Conservation (phyloP, 2,888 invertebrate genomes). For the Cloeon dipterum region DNA sequence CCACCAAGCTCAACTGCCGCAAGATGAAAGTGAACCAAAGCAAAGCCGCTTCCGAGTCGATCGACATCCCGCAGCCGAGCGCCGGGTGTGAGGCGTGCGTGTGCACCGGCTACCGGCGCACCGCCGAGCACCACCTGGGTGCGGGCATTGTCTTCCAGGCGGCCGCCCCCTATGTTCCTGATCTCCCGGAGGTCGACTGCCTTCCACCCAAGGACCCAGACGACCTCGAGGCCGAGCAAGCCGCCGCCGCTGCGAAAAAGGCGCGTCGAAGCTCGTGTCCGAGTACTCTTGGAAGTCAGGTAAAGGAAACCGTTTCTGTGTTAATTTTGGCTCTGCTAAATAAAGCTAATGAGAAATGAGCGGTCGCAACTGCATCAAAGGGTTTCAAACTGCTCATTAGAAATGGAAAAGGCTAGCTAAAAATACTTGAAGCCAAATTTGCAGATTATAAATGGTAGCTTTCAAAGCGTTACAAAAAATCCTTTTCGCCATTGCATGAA, state of each 20-base stretch:
- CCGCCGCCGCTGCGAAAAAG: background rate
- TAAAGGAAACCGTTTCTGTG: too few species aligned
- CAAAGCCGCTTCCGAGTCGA: slow-evolving; percentile 1
- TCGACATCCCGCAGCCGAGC: slow-evolving; percentile 13
- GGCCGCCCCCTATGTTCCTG: background rate
- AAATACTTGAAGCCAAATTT: too few species aligned
- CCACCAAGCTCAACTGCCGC: background rate
- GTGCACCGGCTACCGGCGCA: slow-evolving; percentile 43
- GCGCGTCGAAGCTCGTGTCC: slow-evolving; percentile 2
- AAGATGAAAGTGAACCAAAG: background rate
- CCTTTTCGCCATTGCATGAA: too few species aligned
- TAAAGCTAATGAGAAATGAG: too few species aligned
- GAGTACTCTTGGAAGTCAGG: background rate
- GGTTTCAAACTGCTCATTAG: too few species aligned
- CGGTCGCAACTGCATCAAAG: too few species aligned
- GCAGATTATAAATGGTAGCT: too few species aligned
- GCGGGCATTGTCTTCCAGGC: slow-evolving; percentile 18
- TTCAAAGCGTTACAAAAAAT: too few species aligned
- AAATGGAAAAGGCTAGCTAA: too few species aligned
- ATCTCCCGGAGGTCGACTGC: background rate
- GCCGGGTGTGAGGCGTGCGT: slow-evolving; percentile 24
- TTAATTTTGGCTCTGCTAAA: too few species aligned
- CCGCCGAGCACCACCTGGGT: slow-evolving; percentile 23
- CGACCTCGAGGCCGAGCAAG: slow-evolving; percentile 2
- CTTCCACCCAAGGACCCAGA: background rate